These are phyloP conservation scores for Sitophilus oryzae DNA, from an alignment of 1,140 invertebrate genomes.

Conservation along the genomic window DNA sequence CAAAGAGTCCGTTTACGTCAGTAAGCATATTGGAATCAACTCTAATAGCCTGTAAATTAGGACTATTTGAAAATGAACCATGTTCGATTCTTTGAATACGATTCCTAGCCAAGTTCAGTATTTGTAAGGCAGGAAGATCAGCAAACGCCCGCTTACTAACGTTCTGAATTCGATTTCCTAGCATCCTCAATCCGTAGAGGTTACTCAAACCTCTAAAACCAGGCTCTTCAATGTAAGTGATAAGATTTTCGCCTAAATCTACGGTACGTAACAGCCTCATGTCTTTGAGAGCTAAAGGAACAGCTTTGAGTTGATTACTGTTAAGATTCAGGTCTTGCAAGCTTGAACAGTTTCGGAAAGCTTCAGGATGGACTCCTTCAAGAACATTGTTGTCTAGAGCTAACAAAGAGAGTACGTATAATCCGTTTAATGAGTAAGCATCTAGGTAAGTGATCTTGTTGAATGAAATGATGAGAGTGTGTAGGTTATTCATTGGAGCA, in stretches of 20 bases:
- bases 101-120: conserved; percentile 84
- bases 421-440: conserved; percentile 69
- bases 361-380: conserved; percentile 67
- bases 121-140: conserved; percentile 75
- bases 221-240: conserved; percentile 67
- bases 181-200: conserved; percentile 74
- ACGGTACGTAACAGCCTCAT: conserved; percentile 70
- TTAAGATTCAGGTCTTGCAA: conserved; percentile 83
- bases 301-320: conserved; percentile 70
- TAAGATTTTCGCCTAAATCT: conserved; percentile 79
- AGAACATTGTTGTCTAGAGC: conserved; percentile 76
- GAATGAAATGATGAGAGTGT: conserved; percentile 71
- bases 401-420: conserved; percentile 70
- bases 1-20: conserved; percentile 80
- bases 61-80: conserved; percentile 73
- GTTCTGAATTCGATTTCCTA: conserved; percentile 83
- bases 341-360: conserved; percentile 74
- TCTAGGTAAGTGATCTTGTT: conserved; percentile 73
- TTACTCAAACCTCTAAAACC: conserved; percentile 75
- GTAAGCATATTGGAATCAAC: conserved; percentile 79
- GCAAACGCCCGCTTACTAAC: conserved; percentile 74
- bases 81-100: conserved; percentile 72
- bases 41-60: conserved; percentile 75
- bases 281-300: conserved; percentile 70
- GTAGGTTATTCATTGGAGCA: conserved; percentile 74